Base-by-base conservation (phyloP, 2,888 invertebrate species). In the Ernsta delagoae region DNA sequence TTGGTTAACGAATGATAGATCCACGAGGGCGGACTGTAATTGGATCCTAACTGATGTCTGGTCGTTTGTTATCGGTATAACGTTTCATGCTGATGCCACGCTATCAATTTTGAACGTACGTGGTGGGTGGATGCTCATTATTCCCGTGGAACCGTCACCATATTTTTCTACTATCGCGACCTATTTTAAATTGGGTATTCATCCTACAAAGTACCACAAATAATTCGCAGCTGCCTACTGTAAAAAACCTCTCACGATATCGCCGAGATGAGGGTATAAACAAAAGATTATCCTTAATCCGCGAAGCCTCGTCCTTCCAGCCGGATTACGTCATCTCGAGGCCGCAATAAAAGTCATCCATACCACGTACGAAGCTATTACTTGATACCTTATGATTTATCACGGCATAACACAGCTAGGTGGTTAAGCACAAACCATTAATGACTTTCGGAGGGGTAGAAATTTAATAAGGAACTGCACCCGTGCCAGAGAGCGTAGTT, bases 341-440 rank as follows among this genome's bases (percentile, higher is more conserved):
- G 79, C 74, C 78, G 89, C 83, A 86, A 91, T 91, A 90, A 90
- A 89, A 90, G 90, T 85, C 89, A 82, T 78, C 79, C 76, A 78
- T 78, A 70, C 71, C 74, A 72, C 74, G 71, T 75, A 76, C 75
- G 77, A 72, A 74, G 75, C 78, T 75, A 78, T 78, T 77, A 75
- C 79, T 79, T 82, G 86, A 87, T 84, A 82, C 86, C 88, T 87
- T 88, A 92, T 92, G 92, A 92, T 92, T 92, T 91, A 92, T 92
- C 77, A 77, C 79, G 78, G 82, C 85, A 86, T 86, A 89, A 86
- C 87, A 84, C 81, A 83, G 85, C 84, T 85, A 89, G 89, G 88
- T 90, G 91, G 92, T 90, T 90, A 87, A 90, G 87, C 87, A 87
- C 87, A 88, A 91, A 90, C 92, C 92, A 90, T 92, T 92, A 92